Evolutionary conservation across 1,140 invertebrate species (phyloP).

Genomic region (Antheraea pernyi): DNA sequence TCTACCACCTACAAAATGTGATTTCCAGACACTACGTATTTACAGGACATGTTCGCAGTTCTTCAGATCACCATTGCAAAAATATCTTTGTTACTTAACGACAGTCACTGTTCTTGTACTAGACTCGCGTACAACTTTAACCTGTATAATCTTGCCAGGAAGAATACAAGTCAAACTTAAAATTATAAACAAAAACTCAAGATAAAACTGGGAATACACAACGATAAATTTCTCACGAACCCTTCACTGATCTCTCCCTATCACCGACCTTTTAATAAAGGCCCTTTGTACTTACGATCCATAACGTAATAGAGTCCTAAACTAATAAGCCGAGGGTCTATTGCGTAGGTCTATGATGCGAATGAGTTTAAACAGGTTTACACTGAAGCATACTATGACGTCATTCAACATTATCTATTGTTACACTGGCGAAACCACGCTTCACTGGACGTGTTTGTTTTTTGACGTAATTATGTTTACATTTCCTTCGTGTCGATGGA

Average conservation of each 20-base stretch:
- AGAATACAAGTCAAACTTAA: not conserved
- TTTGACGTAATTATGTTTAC: constrained; percentile 7
- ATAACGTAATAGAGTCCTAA: constrained; percentile 68
- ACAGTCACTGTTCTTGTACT: too few species aligned
- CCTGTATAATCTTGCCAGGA: too few species aligned
- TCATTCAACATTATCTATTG: constrained; percentile 36
- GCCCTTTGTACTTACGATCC: constrained; percentile 51
- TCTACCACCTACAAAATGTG: too few species aligned
- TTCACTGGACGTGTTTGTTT: constrained; percentile 32
- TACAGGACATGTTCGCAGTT: too few species aligned
- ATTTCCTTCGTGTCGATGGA: not conserved
- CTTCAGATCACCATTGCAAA: too few species aligned
- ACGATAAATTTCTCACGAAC: not conserved
- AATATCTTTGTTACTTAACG: too few species aligned
- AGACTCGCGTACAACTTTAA: too few species aligned
- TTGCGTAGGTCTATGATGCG: constrained; percentile 37
- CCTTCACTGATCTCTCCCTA: not conserved
- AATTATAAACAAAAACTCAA: not conserved
- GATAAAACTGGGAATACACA: not conserved
- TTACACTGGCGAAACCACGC: constrained; percentile 35
- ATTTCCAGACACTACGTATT: too few species aligned
- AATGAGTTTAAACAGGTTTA: constrained; percentile 61
- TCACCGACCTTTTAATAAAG: constrained; percentile 41
- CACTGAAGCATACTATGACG: constrained; percentile 41
- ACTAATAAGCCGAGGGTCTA: constrained; percentile 61